phyloP scores from a whole-genome alignment of 2,797 vertebrate genomes.

The Lithobates pipiens region DNA sequence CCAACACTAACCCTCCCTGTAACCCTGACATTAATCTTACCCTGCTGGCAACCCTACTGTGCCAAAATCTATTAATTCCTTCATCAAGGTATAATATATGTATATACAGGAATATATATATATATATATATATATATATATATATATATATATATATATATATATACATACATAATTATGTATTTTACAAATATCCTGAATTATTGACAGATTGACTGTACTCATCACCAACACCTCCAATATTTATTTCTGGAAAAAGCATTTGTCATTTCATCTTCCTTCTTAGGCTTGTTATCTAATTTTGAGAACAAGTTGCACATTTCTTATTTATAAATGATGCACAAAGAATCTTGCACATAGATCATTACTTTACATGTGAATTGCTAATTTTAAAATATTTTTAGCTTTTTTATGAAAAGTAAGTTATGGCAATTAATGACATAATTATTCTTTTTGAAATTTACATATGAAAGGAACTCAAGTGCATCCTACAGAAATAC shows the following conservation, averaged over 20 bases:
- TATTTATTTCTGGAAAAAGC: no score
- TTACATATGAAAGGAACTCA: neutral
- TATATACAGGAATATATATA: no score
- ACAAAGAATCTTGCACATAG: neutral
- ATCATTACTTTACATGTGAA: neutral
- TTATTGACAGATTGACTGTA: neutral
- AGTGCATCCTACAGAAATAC: neutral
- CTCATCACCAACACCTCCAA: neutral
- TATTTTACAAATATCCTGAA: neutral
- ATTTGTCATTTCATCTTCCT: neutral
- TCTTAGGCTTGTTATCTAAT: neutral
- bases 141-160: no score
- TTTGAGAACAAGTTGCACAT: neutral
- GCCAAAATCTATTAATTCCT: no score
- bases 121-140: no score
- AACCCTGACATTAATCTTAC: no score
- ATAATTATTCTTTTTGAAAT: neutral
- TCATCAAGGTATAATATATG: no score
- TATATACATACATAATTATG: no score
- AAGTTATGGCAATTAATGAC: neutral
- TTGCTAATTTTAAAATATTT: neutral
- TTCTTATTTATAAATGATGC: neutral
- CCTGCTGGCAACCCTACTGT: no score
- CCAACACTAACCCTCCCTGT: no score
- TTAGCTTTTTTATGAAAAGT: constrained; percentile 1